phyloP scores from a whole-genome alignment of 2,113 vertebrate species.

The Shinisaurus crocodilurus region DNA sequence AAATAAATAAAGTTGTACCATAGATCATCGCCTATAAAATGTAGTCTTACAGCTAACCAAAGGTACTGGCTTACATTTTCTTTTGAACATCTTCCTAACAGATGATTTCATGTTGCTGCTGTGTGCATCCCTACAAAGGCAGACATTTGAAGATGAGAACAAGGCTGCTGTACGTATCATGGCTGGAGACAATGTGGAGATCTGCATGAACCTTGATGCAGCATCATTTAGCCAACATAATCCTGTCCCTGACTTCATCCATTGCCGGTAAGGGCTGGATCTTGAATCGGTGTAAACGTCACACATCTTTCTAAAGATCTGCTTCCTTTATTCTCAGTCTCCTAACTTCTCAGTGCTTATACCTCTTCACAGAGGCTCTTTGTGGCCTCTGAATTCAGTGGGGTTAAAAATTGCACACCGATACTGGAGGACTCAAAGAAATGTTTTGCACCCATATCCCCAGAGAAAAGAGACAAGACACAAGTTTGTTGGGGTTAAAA shows the following conservation, averaged over 20 bases:
- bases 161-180: conserved; percentile 90
- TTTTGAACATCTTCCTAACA: conserved; percentile 61
- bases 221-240: conserved; percentile 96
- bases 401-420: neutral
- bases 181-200: conserved; percentile 98
- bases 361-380: neutral
- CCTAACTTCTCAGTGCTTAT: neutral
- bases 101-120: conserved; percentile 97
- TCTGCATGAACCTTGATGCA: conserved; percentile 95
- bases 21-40: neutral
- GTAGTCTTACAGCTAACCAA: neutral
- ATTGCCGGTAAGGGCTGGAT: conserved; percentile 87
- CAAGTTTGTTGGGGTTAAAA: too few species aligned
- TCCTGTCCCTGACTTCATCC: conserved; percentile 96
- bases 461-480: too few species aligned
- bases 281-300: neutral
- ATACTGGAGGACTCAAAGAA: neutral
- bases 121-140: conserved; percentile 94
- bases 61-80: neutral
- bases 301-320: neutral
- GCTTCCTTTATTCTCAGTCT: neutral
- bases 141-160: conserved; percentile 96
- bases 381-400: neutral
- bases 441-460: neutral
- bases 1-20: neutral